These are phyloP conservation scores for Cryptus armator DNA, from an alignment of 2,888 invertebrate species.

Conservation along the genomic window DNA sequence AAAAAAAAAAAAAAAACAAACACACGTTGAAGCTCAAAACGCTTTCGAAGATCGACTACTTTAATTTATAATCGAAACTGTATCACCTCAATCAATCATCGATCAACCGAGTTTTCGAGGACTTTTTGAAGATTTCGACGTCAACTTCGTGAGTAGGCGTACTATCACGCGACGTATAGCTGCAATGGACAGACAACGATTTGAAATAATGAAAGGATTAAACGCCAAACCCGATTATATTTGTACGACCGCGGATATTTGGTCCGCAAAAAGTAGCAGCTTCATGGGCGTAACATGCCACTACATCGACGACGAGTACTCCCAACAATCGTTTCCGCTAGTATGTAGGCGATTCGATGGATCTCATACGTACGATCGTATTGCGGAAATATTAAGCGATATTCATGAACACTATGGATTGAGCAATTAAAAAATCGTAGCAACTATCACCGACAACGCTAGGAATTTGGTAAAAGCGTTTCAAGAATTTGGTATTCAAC, in stretches of 20 bases:
- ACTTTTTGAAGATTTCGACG: no score
- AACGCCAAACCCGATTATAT: slow-evolving; percentile 9
- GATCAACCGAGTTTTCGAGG: no score
- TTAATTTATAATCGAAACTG: no score
- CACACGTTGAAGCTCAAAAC: no score
- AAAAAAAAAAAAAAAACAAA: no score
- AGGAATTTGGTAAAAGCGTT: slow-evolving; percentile 52
- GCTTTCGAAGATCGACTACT: no score
- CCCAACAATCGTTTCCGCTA: background rate
- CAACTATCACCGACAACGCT: slow-evolving; percentile 53
- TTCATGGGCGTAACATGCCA: slow-evolving; percentile 54
- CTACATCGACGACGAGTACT: background rate
- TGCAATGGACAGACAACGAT: no score
- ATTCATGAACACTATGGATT: slow-evolving; percentile 41
- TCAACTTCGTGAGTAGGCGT: no score
- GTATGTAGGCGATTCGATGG: slow-evolving; percentile 55
- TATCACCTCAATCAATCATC: no score
- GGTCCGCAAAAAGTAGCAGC: slow-evolving; percentile 48
- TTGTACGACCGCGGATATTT: slow-evolving; percentile 58
- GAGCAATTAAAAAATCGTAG: slow-evolving; percentile 39
- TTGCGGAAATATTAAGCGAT: slow-evolving; percentile 28
- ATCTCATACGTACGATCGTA: slow-evolving; percentile 44
- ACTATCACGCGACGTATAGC: no score
- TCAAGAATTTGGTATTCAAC: slow-evolving; percentile 23
- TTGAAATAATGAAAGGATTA: no score